phyloP scores from a whole-genome alignment of 2,113 vertebrate genomes.

The Amazona vittata region DNA sequence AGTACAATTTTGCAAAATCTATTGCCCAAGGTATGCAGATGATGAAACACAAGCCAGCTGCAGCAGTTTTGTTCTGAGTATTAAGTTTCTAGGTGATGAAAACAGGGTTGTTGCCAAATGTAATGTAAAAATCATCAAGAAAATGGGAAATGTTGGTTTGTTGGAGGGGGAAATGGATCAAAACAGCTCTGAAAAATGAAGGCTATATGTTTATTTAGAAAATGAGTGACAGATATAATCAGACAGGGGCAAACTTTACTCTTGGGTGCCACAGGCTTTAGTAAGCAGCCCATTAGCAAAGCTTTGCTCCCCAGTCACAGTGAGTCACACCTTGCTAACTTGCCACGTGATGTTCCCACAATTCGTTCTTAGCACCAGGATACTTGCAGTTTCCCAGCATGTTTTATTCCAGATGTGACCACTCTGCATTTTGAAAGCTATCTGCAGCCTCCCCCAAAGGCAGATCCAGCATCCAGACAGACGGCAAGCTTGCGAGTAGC shows the following conservation, averaged over 20 bases:
- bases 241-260: neutral
- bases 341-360: neutral
- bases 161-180: neutral
- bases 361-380: accelerated
- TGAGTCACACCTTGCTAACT: neutral
- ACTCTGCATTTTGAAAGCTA: neutral
- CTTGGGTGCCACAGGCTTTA: neutral
- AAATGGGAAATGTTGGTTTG: slow-evolving; percentile 60
- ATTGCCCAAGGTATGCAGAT: neutral
- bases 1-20: neutral
- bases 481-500: accelerated
- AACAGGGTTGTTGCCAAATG: slow-evolving; percentile 56
- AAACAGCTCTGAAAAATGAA: neutral
- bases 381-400: neutral
- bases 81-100: slow-evolving; percentile 56
- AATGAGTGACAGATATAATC: neutral
- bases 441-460: neutral
- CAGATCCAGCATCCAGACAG: neutral
- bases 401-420: neutral
- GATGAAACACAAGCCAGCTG: neutral
- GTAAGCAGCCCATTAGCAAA: neutral
- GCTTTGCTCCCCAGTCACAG: neutral
- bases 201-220: neutral
- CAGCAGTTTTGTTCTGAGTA: slow-evolving; percentile 12
- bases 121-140: slow-evolving; percentile 52